phyloP scores from a whole-genome alignment of 2,113 vertebrate genomes.

The Poeciliopsis occidentalis region DNA sequence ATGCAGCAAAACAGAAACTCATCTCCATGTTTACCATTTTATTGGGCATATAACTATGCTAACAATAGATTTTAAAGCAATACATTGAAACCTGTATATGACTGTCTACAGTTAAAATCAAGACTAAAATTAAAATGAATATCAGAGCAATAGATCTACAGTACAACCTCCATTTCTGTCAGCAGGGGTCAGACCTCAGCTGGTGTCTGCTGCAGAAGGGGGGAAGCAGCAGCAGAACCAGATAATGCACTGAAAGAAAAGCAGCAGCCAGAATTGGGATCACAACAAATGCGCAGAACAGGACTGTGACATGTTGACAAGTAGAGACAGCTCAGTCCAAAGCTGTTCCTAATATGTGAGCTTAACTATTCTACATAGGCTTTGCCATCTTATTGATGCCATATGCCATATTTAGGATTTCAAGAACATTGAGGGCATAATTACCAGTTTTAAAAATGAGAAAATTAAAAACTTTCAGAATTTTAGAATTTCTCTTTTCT shows the following conservation, averaged over 20 bases:
- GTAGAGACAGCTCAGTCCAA: constrained; percentile 36
- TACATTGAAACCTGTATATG: constrained; percentile 58
- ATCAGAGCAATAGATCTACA: constrained; percentile 53
- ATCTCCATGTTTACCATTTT: constrained; percentile 17
- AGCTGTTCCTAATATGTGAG: constrained; percentile 47
- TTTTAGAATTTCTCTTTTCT: neutral
- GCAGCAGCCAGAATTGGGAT: constrained; percentile 49
- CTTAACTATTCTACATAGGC: constrained; percentile 36
- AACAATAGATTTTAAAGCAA: constrained; percentile 44
- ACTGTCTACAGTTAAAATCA: constrained; percentile 32
- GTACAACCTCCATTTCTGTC: constrained; percentile 68
- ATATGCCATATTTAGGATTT: constrained; percentile 41
- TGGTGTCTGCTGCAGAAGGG: constrained; percentile 51
- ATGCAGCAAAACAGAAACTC: constrained; percentile 21
- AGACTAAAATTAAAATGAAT: constrained; percentile 26
- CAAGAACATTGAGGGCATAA: constrained; percentile 24
- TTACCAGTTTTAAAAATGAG: neutral
- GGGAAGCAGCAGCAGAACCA: constrained; percentile 20
- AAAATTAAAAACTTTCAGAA: neutral
- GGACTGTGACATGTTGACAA: constrained; percentile 51
- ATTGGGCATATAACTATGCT: constrained; percentile 15
- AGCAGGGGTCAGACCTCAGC: constrained; percentile 77
- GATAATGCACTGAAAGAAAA: constrained; percentile 43
- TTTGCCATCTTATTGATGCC: constrained; percentile 38
- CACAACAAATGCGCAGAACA: constrained; percentile 54